Evolutionary conservation across 1,140 invertebrate species (phyloP), one percentile per base, ranked within the genome.

Genomic region (Halesus radiatus): DNA sequence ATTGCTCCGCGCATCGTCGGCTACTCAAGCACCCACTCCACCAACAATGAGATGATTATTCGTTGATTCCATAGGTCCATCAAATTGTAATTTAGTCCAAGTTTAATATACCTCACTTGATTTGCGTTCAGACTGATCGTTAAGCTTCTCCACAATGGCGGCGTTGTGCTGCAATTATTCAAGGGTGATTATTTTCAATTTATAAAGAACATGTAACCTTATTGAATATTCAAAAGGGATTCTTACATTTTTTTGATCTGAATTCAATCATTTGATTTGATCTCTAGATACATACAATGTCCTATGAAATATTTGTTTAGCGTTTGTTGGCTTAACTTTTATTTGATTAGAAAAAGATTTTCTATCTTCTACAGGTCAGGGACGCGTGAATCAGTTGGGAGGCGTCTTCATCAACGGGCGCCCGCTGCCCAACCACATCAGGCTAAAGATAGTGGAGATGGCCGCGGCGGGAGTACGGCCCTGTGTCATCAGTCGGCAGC

Each of bases 351-450:
- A 23, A 60, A 60, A 60, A 60, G 56, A 66, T 66, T 66, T 66
- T 37, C 29, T 66, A 16, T 32, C 29, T 66, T 66, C 89, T 86
- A 1, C 89, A 95, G 95, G 95, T 72, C 95, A 97, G 90, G 96
- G 96, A 45, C 91, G 96, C 23, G 95, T 97, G 32, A 97, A 97
- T 88, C 96, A 97, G 88, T 89, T 97, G 16, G 96, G 96, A 16
- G 96, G 96, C 1, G 93, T 97, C 26, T 97, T 97, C 88, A 97
- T 97, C 86, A 97, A 97, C 87, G 96, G 96, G 1, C 91, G 96
- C 6, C 96, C 96, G 2, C 88, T 97, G 68, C 96, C 96, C 20
- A 96, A 96, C 90, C 95, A 97, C 89, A 96, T 96, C 80, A 91
- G 96, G 23, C 88, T 95, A 74, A 95, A 97, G 89, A 98, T 97